Evolutionary conservation across 1,140 invertebrate genomes (phyloP), one percentile per base, ranked within the genome.

Genomic region (Hetaerina americana): DNA sequence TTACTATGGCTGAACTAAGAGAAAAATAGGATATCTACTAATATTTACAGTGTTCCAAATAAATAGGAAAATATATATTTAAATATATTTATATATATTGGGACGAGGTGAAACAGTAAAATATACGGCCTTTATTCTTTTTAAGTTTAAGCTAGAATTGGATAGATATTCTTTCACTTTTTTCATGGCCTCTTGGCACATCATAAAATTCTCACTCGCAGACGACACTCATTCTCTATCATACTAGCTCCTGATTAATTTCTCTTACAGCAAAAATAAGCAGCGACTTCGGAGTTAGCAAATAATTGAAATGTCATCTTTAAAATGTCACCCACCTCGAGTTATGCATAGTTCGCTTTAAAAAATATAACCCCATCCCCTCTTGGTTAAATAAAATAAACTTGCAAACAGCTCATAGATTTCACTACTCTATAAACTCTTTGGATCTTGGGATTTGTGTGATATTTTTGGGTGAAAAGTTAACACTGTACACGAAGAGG

Each of bases 401-500:
- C 22, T 12, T 57, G 40, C 40, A 57, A n/a, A 10, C 40, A 57
- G 40, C 40, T 18, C 40, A 57, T 10, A 57, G 40, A 18, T 57
- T 57, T 57, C 40, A 3, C 40, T 57, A 57, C 40, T 12, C 40
- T 57, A 57, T n/a, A 18, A n/a, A 18, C 22, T 57, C 40, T 57
- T 57, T 57, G 40, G 40, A 12, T 57, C 10, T 57, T 57, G 22
- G 18, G 22, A 57, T n/a, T 18, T 57, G 15, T 57, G 40, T n/a
- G n/a, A n/a, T n/a, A n/a, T n/a, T n/a, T n/a, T n/a, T n/a, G n/a
- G n/a, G n/a, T n/a, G 40, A 57, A 18, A 12, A 57, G 40, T 57
- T 27, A 69, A 69, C 68, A 69, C 68, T 69, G 68, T 69, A 69
- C 68, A 69, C 27, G 66, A 24, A 68, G 22, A 68, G 26, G 28